A percentile compares a stretch with the other conserved stretches of the same genome.
phyloP scores from a whole-genome alignment of 35 echinoderm and acorn worm species.

The Ptychodera flava region DNA sequence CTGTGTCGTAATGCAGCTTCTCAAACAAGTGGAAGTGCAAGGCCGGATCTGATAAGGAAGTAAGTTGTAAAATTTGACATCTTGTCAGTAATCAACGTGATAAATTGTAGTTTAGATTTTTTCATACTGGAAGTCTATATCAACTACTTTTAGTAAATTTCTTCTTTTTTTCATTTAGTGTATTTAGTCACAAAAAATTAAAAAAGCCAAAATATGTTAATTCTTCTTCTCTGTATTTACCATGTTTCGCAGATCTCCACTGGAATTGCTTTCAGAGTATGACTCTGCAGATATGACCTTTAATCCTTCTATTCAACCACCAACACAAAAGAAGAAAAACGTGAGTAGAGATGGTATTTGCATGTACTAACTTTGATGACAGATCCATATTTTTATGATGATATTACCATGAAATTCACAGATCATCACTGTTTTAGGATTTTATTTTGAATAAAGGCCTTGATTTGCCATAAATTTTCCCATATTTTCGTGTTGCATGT shows the following conservation, averaged over 20 bases:
- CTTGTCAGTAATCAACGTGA: too few species aligned
- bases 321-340: constrained; percentile 4
- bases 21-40: constrained; percentile 33
- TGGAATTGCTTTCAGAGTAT: constrained; percentile 44
- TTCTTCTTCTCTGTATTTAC: too few species aligned
- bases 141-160: too few species aligned
- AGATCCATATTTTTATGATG: neutral
- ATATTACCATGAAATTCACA: neutral
- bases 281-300: constrained; percentile 62
- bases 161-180: too few species aligned
- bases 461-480: neutral
- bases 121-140: too few species aligned
- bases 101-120: too few species aligned
- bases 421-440: constrained; percentile 35
- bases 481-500: neutral
- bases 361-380: neutral
- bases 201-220: neutral
- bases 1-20: constrained; percentile 27
- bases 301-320: constrained; percentile 57
- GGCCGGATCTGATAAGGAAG: constrained; percentile 41
- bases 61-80: too few species aligned
- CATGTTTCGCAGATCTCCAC: constrained; percentile 59
- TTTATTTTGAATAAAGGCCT: neutral
- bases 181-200: too few species aligned
- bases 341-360: neutral